Evolutionary conservation across 2,113 vertebrate species (phyloP).

Genomic region (Xenopus borealis): DNA sequence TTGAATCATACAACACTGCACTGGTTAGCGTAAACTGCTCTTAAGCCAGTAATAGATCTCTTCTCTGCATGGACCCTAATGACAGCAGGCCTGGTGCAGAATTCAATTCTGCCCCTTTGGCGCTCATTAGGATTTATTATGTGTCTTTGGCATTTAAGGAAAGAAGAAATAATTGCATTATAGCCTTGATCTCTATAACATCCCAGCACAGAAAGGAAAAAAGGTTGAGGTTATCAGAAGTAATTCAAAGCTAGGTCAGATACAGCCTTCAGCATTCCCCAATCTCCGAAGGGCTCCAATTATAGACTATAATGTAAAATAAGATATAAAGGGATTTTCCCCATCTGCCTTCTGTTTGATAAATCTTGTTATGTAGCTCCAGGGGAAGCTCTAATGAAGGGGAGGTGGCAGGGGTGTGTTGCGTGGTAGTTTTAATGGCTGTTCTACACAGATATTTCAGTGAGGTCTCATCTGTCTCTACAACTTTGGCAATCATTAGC

Average conservation of each 20-base stretch:
- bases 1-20: too few species aligned
- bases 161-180: background rate
- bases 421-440: slow-evolving; percentile 23
- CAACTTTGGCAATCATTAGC: slow-evolving; percentile 18
- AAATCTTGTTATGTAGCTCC: slow-evolving; percentile 1
- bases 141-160: slow-evolving; percentile 30
- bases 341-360: slow-evolving; percentile 26
- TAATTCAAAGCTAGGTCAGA: slow-evolving; percentile 24
- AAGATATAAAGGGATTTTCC: background rate
- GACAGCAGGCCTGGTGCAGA: too few species aligned
- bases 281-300: slow-evolving; percentile 31
- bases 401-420: slow-evolving; percentile 3
- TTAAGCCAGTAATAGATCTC: too few species aligned
- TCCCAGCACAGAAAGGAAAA: slow-evolving; percentile 5
- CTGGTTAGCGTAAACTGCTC: too few species aligned
- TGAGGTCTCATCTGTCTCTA: background rate
- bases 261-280: slow-evolving; percentile 1
- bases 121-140: too few species aligned
- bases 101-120: too few species aligned
- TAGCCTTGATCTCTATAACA: slow-evolving; percentile 17
- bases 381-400: slow-evolving; percentile 23
- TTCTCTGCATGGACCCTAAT: too few species aligned
- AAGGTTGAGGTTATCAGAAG: slow-evolving; percentile 3
- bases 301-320: slow-evolving; percentile 12
- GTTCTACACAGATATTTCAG: slow-evolving; percentile 1